Base-by-base conservation (phyloP, 1,140 invertebrate genomes). In the Megalopta genalis region DNA sequence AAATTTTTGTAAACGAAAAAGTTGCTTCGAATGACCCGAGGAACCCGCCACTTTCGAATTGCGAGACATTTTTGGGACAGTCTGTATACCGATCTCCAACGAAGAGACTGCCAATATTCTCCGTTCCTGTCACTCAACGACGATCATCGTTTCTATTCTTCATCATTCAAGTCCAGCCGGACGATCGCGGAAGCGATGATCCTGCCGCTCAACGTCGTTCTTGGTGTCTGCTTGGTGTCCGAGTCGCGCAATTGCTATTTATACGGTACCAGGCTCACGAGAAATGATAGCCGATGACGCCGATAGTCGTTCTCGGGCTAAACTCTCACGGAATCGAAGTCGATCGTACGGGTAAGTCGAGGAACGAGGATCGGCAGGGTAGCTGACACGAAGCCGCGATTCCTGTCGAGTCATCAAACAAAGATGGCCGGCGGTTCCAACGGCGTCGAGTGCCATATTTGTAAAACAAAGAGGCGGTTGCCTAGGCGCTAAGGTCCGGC, bases 351-450 rank as follows among this genome's bases (percentile, higher is more conserved):
- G 66, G 42, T 76, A 81, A n/a, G 84, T 85, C 77, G 65, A 49
- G 46, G 62, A 49, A 39, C 64, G 72, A 84, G 84, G 85, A 87
- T 87, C 85, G 69, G 46, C 52, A 52, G 70, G 82, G 85, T 83
- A 49, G 78, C 71, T 54, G 70, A 65, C 49, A 59, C 37, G n/a
- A 37, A 49, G 66, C 54, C 62, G 67, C 60, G 46, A 71, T 71
- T 86, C 72, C 37, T 83, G 86, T 80, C 78, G 80, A 89, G 83
- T 90, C 88, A 89, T 75, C 74, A 85, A 84, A 86, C 83, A 80
- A 88, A 83, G 68, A 89, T 89, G 88, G 86, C 83, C 77, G 85
- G 59, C 16, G 76, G 80, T 67, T 76, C 80, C 60, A 23, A 75
- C 63, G 75, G 71, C 77, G 65, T 70, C 76, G 76, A 78, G 77